phyloP scores from a whole-genome alignment of 1,140 invertebrate species.

The Aphelenchoides besseyi region DNA sequence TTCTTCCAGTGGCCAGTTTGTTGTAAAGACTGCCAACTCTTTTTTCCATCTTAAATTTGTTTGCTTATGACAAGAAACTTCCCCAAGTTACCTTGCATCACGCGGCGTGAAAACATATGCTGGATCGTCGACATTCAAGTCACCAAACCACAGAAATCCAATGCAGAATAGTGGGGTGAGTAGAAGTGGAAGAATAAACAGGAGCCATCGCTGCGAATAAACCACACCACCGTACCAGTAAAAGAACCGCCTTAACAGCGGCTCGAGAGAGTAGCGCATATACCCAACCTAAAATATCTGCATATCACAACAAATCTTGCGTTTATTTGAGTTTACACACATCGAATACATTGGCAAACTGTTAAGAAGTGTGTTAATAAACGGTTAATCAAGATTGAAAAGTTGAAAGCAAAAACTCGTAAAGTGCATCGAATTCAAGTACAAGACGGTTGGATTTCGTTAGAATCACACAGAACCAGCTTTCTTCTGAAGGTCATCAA shows the following conservation, averaged over 20 bases:
- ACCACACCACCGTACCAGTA: conserved; percentile 47
- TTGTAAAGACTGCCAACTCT: conserved; percentile 54
- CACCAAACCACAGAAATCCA: conserved; percentile 56
- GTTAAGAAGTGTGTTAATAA: too few relatives aligned
- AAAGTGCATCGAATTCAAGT: too few relatives aligned
- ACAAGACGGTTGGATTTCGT: too few relatives aligned
- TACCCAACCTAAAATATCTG: conserved; percentile 8
- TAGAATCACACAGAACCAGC: too few relatives aligned
- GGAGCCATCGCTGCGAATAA: conserved; percentile 47
- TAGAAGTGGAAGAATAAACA: conserved; percentile 56
- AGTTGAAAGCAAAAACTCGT: too few relatives aligned
- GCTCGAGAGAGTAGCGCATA: conserved; percentile 46
- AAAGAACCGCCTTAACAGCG: conserved; percentile 44
- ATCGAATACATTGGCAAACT: too few relatives aligned
- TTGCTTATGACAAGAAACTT: conserved; percentile 4
- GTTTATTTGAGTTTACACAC: too few relatives aligned
- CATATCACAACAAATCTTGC: too few relatives aligned
- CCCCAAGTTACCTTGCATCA: conserved; percentile 51
- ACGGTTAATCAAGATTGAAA: too few relatives aligned
- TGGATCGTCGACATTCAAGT: conserved; percentile 59
- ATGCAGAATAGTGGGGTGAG: conserved; percentile 45
- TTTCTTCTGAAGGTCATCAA: background rate
- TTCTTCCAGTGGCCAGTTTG: conserved; percentile 60
- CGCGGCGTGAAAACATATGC: conserved; percentile 60
- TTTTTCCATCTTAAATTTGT: conserved; percentile 55